Percentiles rank a stretch among this genome's conserved stretches.
Conservation (phyloP, 2,797 vertebrate genomes). For the Lepilemur septentrionalis region DNA sequence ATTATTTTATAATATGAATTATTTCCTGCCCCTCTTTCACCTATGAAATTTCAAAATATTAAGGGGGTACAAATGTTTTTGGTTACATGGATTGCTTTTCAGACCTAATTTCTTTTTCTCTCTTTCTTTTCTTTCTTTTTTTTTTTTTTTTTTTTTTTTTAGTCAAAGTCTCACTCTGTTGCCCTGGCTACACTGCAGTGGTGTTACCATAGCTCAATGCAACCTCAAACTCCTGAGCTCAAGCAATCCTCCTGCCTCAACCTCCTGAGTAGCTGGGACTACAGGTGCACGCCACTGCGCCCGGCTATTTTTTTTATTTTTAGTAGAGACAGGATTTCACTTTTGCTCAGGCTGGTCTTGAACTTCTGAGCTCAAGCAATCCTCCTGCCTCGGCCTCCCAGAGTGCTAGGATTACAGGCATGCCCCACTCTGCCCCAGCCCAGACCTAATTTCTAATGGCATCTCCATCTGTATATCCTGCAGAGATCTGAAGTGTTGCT, state of each 20-base stretch:
- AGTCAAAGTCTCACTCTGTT: too few relatives aligned
- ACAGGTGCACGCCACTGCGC: too few relatives aligned
- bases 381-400: not conserved
- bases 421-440: not conserved
- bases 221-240: not conserved
- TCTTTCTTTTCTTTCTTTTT: too few relatives aligned
- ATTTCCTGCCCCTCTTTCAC: not conserved
- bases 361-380: too few relatives aligned
- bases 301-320: too few relatives aligned
- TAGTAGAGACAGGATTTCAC: too few relatives aligned
- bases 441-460: conserved; percentile 2
- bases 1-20: not conserved
- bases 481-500: not conserved
- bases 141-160: too few relatives aligned
- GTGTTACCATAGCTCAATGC: not conserved
- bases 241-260: not conserved
- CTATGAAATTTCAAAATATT: not conserved
- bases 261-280: not conserved
- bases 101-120: too few relatives aligned
- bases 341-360: too few relatives aligned
- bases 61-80: too few relatives aligned
- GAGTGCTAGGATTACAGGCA: too few relatives aligned
- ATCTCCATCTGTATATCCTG: not conserved
- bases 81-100: too few relatives aligned
- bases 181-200: not conserved